Percentiles rank a stretch among this genome's conserved stretches.
Conservation (phyloP, 1,140 invertebrate species). For the Listronotus oregonensis region DNA sequence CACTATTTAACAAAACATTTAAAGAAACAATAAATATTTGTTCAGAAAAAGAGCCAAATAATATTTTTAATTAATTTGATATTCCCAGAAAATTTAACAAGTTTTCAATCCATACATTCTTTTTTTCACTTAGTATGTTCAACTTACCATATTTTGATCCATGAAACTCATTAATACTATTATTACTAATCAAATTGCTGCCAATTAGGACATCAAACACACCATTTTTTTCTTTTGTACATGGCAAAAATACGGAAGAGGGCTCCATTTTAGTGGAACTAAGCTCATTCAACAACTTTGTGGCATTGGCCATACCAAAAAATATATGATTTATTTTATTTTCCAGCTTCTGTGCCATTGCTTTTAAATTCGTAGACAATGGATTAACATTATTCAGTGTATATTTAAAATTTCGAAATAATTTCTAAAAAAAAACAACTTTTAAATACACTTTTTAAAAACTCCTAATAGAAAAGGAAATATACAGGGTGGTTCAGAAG, state of each 20-base stretch:
- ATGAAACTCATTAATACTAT: constrained; percentile 31
- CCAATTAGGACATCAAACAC: constrained; percentile 19
- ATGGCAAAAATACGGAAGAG: constrained; percentile 39
- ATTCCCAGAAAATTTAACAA: too few relatives aligned
- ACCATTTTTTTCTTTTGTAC: constrained; percentile 39
- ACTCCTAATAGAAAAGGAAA: too few relatives aligned
- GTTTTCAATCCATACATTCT: too few relatives aligned
- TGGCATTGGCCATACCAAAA: constrained; percentile 51
- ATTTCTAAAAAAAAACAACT: constrained; percentile 52
- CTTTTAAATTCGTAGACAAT: constrained; percentile 51
- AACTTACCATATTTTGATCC: constrained; percentile 40
- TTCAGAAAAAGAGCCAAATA: too few relatives aligned
- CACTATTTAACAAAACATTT: too few relatives aligned
- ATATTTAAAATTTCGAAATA: constrained; percentile 58
- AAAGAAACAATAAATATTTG: too few relatives aligned
- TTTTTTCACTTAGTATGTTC: too few relatives aligned
- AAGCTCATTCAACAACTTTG: constrained; percentile 49
- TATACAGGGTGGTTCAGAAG: too few relatives aligned
- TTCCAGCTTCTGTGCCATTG: constrained; percentile 55
- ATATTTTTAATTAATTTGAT: too few relatives aligned
- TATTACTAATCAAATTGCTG: constrained; percentile 30
- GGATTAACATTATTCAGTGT: constrained; percentile 38
- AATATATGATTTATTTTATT: constrained; percentile 56
- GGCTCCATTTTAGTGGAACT: constrained; percentile 40
- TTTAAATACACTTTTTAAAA: too few relatives aligned